Evolutionary conservation across 1,140 invertebrate species (phyloP).

Genomic region (Dolichoris vasculosae): DNA sequence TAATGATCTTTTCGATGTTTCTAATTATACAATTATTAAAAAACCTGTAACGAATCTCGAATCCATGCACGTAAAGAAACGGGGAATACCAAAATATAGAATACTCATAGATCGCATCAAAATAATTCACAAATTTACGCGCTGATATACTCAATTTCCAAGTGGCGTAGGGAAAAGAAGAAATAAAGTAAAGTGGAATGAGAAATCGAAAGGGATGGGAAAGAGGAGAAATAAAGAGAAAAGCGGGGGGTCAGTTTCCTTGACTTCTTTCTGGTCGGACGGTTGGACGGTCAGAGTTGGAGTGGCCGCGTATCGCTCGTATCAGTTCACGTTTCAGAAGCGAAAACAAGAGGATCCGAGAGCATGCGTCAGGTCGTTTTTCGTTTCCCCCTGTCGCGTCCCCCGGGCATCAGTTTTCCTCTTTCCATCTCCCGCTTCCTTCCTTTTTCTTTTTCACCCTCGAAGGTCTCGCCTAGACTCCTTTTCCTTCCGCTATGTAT

Average conservation of each 20-base stretch:
- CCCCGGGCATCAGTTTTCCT: not conserved
- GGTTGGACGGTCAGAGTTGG: not conserved
- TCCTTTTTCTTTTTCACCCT: constrained; percentile 6
- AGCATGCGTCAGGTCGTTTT: not conserved
- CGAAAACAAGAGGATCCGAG: constrained; percentile 49
- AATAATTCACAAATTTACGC: constrained; percentile 41
- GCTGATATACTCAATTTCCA: constrained; percentile 33
- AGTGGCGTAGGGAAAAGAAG: constrained; percentile 16
- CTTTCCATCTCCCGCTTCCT: not conserved
- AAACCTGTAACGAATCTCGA: not conserved
- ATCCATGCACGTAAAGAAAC: not conserved
- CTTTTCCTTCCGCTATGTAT: constrained; percentile 13
- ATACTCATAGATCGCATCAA: constrained; percentile 8
- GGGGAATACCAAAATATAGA: not conserved
- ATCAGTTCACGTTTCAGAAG: constrained; percentile 49
- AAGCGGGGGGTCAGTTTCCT: constrained; percentile 19
- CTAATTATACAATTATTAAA: not conserved
- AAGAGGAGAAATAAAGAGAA: not conserved
- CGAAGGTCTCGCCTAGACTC: not conserved
- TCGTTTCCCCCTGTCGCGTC: constrained; percentile 1
- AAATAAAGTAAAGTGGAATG: constrained; percentile 3
- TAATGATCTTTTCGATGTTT: too few relatives aligned
- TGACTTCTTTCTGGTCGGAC: constrained; percentile 40
- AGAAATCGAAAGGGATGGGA: not conserved
- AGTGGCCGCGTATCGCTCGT: constrained; percentile 30